Conservation (phyloP, 2,113 vertebrate species). For the Chunga burmeisteri region DNA sequence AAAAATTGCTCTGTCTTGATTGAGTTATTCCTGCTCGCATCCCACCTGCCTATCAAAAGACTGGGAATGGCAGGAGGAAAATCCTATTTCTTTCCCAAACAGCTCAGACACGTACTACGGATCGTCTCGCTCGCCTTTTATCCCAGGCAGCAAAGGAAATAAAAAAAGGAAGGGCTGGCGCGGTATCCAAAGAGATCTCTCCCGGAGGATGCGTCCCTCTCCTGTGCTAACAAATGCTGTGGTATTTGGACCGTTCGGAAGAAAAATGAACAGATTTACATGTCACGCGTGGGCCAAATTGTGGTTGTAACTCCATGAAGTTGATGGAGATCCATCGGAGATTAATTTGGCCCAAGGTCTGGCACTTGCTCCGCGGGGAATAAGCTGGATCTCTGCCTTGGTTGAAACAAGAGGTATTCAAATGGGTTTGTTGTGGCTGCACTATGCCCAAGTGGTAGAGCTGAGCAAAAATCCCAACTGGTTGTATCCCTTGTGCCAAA, state of each 20-base stretch:
- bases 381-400: conserved; percentile 36
- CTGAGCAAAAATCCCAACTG: conserved; percentile 14
- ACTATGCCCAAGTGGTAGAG: conserved; percentile 14
- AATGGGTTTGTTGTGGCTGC: conserved; percentile 37
- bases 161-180: background rate
- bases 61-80: conserved; percentile 30
- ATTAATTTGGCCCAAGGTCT: conserved; percentile 49
- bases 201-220: conserved; percentile 32
- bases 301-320: background rate
- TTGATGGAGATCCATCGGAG: conserved; percentile 28
- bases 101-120: background rate
- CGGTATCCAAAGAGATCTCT: conserved; percentile 25
- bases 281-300: background rate
- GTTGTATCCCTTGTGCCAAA: conserved; percentile 12
- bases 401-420: conserved; percentile 30
- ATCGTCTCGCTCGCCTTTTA: background rate
- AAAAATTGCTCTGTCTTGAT: conserved; percentile 81
- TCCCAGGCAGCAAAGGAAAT: conserved; percentile 42
- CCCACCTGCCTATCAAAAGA: conserved; percentile 57
- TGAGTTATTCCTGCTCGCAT: conserved; percentile 73
- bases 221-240: background rate
- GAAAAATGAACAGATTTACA: background rate
- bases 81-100: conserved; percentile 40
- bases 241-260: background rate
- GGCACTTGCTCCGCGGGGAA: background rate